These are phyloP conservation scores for Ceraclea dissimilis DNA, from an alignment of 2,888 invertebrate genomes.

Conservation along the genomic window DNA sequence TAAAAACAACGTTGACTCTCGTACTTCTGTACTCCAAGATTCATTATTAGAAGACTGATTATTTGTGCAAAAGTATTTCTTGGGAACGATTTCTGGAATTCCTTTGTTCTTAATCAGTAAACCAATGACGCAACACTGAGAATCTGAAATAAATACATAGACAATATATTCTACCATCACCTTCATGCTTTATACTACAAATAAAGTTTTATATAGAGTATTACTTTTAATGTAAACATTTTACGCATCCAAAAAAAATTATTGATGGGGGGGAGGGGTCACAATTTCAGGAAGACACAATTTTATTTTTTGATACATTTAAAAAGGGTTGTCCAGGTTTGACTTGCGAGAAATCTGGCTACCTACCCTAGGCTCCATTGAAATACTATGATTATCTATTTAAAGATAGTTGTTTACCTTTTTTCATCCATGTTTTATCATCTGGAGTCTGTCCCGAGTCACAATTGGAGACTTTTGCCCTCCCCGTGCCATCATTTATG, in stretches of 20 bases:
- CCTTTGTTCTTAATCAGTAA: constrained; percentile 38
- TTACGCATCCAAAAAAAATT: not conserved
- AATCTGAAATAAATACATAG: constrained; percentile 31
- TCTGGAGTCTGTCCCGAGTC: constrained; percentile 39
- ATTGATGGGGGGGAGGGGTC: too few relatives aligned
- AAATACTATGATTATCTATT: too few relatives aligned
- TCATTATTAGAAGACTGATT: constrained; percentile 36
- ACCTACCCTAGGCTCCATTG: too few relatives aligned
- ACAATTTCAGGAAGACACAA: too few relatives aligned
- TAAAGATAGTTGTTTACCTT: constrained; percentile 31
- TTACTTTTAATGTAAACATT: too few relatives aligned
- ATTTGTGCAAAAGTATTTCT: constrained; percentile 39
- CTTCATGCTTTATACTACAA: too few relatives aligned
- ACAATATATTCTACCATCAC: not conserved
- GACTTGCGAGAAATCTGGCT: too few relatives aligned
- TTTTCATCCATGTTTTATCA: constrained; percentile 36
- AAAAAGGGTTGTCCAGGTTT: too few relatives aligned
- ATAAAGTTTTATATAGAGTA: too few relatives aligned
- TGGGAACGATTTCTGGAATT: constrained; percentile 40
- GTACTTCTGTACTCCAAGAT: constrained; percentile 41
- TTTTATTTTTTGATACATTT: too few relatives aligned
- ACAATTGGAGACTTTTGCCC: constrained; percentile 42
- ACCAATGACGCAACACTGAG: constrained; percentile 43
- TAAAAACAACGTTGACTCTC: constrained; percentile 36
- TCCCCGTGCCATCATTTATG: constrained; percentile 38